Percentiles rank a stretch among this genome's conserved stretches.
These are phyloP conservation scores for Corticium candelabrum DNA, from an alignment of 37 sponge, comb jelly and placozoan genomes.

Conservation along the genomic window DNA sequence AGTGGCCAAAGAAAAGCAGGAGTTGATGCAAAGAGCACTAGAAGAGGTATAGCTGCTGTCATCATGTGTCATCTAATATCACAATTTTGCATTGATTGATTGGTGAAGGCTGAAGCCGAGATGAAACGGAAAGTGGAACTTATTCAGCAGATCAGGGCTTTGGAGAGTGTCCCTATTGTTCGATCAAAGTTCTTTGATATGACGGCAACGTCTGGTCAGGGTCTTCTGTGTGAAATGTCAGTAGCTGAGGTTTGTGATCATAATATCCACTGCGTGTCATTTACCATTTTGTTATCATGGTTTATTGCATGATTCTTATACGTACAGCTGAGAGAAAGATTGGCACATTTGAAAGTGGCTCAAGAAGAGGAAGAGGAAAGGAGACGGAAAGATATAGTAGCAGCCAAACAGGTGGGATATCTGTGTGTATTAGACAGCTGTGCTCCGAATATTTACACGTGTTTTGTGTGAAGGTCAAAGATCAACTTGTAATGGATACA, in stretches of 20 bases:
- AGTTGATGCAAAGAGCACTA: conserved; percentile 71
- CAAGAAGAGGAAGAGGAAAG: conserved; percentile 64
- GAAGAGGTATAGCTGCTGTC: conserved; percentile 60
- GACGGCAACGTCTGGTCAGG: conserved; percentile 75
- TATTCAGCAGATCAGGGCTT: conserved; percentile 87
- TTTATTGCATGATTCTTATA: conserved; percentile 3
- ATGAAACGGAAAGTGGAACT: conserved; percentile 82
- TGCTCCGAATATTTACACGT: no score
- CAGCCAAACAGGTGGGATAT: conserved; percentile 63
- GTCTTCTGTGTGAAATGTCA: conserved; percentile 90
- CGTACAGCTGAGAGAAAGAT: conserved; percentile 61
- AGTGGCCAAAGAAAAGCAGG: conserved; percentile 72
- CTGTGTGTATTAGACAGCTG: no score
- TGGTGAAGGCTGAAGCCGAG: conserved; percentile 58
- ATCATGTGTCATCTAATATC: neutral
- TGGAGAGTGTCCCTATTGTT: conserved; percentile 79
- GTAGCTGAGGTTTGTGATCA: conserved; percentile 63
- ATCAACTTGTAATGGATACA: conserved; percentile 37
- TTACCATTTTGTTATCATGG: neutral
- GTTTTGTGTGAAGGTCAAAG: no score
- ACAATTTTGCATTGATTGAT: neutral
- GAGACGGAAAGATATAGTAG: conserved; percentile 70
- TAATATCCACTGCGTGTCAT: neutral
- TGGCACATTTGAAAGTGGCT: conserved; percentile 61
- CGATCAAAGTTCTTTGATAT: conserved; percentile 81